Evolutionary conservation across 2,113 vertebrate species (phyloP).

Genomic region (Chroicocephalus ridibundus): DNA sequence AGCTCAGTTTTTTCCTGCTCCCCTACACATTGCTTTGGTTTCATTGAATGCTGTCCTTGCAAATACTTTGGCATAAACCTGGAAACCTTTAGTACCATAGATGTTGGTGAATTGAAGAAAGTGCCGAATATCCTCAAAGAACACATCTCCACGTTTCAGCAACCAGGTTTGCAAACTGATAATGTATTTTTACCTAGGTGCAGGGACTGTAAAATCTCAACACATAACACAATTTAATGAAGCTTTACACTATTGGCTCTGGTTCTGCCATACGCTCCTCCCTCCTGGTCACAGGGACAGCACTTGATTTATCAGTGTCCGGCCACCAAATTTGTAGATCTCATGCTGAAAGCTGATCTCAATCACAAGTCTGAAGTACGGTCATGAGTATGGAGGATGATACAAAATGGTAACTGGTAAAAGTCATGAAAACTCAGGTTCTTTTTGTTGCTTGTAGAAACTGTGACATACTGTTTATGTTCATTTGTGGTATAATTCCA

Average conservation of each 20-base stretch:
- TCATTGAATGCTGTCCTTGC: not conserved
- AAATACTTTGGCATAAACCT: not conserved
- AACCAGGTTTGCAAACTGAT: not conserved
- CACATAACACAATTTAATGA: not conserved
- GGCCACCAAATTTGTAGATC: not conserved
- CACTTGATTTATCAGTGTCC: not conserved
- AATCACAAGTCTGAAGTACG: not conserved
- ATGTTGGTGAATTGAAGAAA: not conserved
- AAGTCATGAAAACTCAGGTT: not conserved
- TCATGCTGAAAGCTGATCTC: not conserved
- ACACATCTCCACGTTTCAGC: not conserved
- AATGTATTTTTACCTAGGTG: not conserved
- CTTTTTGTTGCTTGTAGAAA: not conserved
- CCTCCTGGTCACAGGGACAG: not conserved
- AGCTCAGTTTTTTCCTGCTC: slow-evolving; percentile 20
- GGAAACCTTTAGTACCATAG: not conserved
- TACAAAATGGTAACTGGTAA: not conserved
- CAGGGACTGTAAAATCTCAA: not conserved
- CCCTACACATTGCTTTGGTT: not conserved
- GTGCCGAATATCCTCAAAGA: not conserved
- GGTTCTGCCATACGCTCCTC: not conserved
- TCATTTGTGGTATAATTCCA: not conserved
- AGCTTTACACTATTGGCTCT: not conserved
- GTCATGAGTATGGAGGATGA: not conserved
- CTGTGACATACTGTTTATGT: not conserved